Conservation (phyloP, 2,888 invertebrate genomes). For the Tachina lurida region DNA sequence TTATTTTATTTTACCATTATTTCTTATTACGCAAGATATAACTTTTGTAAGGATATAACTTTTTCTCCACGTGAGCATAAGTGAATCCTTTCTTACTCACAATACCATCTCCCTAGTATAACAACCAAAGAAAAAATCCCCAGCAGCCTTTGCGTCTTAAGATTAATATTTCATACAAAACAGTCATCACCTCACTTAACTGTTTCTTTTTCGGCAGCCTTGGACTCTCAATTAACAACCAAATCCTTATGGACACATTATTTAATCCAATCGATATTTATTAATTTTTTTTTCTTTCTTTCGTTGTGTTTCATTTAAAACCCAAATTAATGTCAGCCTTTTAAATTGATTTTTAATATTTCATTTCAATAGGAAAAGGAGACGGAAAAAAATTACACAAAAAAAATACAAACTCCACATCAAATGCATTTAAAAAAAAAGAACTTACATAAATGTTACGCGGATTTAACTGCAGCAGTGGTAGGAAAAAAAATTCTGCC, state of each 20-base stretch:
- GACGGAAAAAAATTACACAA: background rate
- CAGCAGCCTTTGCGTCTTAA: background rate
- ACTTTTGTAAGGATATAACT: too few relatives aligned
- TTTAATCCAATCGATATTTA: slow-evolving; percentile 23
- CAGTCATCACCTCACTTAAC: slow-evolving; percentile 42
- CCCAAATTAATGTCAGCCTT: slow-evolving; percentile 58
- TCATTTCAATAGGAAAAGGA: slow-evolving; percentile 18
- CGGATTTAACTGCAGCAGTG: slow-evolving; percentile 9
- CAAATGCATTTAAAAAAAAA: slow-evolving; percentile 35
- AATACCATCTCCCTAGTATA: background rate
- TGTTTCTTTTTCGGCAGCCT: slow-evolving; percentile 10
- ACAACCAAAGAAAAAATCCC: background rate
- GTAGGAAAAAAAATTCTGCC: background rate
- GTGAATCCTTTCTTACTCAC: too few relatives aligned
- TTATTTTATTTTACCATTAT: too few relatives aligned
- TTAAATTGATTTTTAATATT: slow-evolving; percentile 58
- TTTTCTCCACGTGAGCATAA: too few relatives aligned
- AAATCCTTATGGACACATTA: slow-evolving; percentile 36
- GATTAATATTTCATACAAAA: slow-evolving; percentile 30
- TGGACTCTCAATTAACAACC: background rate
- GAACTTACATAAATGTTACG: background rate
- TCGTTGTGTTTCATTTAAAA: slow-evolving; percentile 23
- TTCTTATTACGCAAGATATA: too few relatives aligned
- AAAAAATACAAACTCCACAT: background rate
- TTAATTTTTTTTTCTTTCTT: background rate